Conservation (phyloP, 2,113 vertebrate species). For the Mixornis gularis region DNA sequence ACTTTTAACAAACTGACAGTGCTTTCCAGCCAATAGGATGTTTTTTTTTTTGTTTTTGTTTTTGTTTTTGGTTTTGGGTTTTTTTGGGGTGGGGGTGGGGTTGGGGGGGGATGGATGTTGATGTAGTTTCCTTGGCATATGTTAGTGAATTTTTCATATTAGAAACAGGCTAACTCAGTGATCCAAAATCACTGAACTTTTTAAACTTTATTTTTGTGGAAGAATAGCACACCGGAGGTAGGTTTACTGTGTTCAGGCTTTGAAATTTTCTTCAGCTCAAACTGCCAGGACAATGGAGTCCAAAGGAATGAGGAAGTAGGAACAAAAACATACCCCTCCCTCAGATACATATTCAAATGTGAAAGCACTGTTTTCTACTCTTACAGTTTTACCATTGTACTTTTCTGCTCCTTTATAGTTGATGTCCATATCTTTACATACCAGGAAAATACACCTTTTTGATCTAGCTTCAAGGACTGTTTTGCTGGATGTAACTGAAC, state of each 20-base stretch:
- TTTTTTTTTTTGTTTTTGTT: background rate
- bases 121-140: background rate
- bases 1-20: background rate
- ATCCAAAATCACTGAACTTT: background rate
- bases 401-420: background rate
- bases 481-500: background rate
- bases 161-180: background rate
- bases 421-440: background rate
- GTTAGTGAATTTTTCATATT: background rate
- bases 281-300: background rate
- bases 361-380: background rate
- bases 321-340: background rate
- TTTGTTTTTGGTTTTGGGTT: too few species aligned
- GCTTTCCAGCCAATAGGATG: background rate
- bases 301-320: background rate
- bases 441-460: background rate
- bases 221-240: background rate
- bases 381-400: background rate
- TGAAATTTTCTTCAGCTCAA: background rate
- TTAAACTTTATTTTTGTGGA: background rate
- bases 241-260: background rate
- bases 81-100: too few species aligned
- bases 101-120: background rate
- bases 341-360: background rate
- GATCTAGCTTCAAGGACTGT: background rate